Percentiles rank a stretch among this genome's conserved stretches.
Evolutionary conservation across 1,140 invertebrate species (phyloP).

Genomic region (Caenorhabditis inopinata): DNA sequence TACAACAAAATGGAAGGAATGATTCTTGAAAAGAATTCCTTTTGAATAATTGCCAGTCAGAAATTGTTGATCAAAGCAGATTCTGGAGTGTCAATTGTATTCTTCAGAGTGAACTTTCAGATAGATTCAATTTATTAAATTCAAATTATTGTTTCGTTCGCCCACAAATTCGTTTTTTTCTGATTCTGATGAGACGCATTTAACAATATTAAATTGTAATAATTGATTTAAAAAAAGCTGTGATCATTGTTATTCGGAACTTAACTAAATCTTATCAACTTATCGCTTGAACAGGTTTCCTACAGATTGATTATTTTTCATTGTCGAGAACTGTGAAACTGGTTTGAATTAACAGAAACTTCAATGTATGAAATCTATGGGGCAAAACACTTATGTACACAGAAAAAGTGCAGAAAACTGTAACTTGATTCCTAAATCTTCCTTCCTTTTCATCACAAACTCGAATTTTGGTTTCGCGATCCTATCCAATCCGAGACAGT

Average conservation of each 20-base stretch:
- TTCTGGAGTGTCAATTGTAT: too few relatives aligned
- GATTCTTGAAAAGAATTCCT: too few relatives aligned
- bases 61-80: too few relatives aligned
- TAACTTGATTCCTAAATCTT: background rate
- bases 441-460: background rate
- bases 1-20: too few relatives aligned
- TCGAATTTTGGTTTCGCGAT: background rate
- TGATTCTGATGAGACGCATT: too few relatives aligned
- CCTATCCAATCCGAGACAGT: background rate
- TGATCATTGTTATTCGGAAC: background rate
- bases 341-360: background rate
- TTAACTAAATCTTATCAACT: background rate
- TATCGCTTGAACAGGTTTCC: background rate
- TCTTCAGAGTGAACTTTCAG: too few relatives aligned
- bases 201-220: background rate
- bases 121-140: too few relatives aligned
- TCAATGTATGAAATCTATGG: background rate
- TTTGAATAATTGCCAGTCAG: too few relatives aligned
- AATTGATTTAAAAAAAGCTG: background rate
- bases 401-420: conserved; percentile 8
- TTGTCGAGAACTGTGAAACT: background rate
- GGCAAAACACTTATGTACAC: background rate
- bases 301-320: conserved; percentile 13
- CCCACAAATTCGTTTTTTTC: too few relatives aligned
- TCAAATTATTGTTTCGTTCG: too few relatives aligned